Percentiles rank a stretch among this genome's conserved stretches.
phyloP scores from a whole-genome alignment of 2,888 invertebrate genomes.

The Eilema griseolum region DNA sequence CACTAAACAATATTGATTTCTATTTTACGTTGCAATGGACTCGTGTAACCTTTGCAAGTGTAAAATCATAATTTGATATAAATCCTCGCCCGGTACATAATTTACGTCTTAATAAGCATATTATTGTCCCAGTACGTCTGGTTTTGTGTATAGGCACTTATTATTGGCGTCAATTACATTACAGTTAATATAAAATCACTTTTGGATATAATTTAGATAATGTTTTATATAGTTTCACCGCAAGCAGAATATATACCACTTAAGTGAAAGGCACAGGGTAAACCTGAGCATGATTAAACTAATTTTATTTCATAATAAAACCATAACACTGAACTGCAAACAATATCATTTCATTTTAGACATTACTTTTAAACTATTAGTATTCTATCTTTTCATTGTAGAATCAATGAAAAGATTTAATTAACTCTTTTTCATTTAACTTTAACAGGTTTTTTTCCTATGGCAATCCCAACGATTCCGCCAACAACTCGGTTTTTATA shows the following conservation, averaged over 20 bases:
- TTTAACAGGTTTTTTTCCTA: too few species aligned
- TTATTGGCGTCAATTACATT: slow-evolving; percentile 24
- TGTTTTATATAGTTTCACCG: neutral
- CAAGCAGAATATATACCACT: neutral
- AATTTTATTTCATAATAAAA: too few species aligned
- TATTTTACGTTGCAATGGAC: neutral
- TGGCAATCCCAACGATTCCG: too few species aligned
- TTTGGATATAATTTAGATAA: slow-evolving; percentile 6
- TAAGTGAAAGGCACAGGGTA: too few species aligned
- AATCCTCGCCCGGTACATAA: slow-evolving; percentile 57
- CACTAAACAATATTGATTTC: neutral
- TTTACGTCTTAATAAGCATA: slow-evolving; percentile 41
- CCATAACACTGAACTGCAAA: too few species aligned
- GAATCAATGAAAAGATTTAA: too few species aligned
- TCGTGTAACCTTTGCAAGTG: slow-evolving; percentile 26
- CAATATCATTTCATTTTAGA: too few species aligned
- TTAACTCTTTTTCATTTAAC: too few species aligned
- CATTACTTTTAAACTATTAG: too few species aligned
- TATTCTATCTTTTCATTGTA: too few species aligned
- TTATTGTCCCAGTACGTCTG: slow-evolving; percentile 46
- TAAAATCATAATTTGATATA: slow-evolving; percentile 35
- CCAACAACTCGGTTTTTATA: too few species aligned
- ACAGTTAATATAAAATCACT: neutral
- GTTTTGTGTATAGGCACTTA: slow-evolving; percentile 41
- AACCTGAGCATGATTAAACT: too few species aligned